These are phyloP conservation scores for Drosophila subsilvestris DNA, from an alignment of 2,888 invertebrate genomes.

Conservation along the genomic window DNA sequence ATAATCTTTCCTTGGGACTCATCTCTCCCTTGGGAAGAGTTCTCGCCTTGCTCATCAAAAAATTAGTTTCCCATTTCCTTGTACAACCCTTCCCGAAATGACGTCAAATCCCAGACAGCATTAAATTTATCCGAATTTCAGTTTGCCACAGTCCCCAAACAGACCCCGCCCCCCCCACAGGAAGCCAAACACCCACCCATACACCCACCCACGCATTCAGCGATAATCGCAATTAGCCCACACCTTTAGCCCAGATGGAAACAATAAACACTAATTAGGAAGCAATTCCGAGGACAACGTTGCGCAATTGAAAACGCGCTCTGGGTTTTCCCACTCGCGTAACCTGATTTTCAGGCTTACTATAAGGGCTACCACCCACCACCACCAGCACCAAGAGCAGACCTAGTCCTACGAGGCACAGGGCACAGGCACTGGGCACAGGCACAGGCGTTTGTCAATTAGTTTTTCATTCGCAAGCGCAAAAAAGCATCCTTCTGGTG, in stretches of 20 bases:
- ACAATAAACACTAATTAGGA: slow-evolving; percentile 74
- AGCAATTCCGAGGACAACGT: slow-evolving; percentile 56
- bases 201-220: slow-evolving; percentile 8
- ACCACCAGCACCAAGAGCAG: slow-evolving; percentile 5
- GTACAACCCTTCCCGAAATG: not conserved
- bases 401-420: slow-evolving; percentile 33
- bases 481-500: slow-evolving; percentile 1
- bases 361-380: slow-evolving; percentile 1
- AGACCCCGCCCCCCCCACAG: slow-evolving; percentile 18
- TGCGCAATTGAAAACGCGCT: slow-evolving; percentile 39
- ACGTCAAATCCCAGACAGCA: not conserved
- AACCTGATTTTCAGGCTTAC: slow-evolving; percentile 48
- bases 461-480: slow-evolving; percentile 62
- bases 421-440: not conserved
- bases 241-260: slow-evolving; percentile 42
- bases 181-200: slow-evolving; percentile 9
- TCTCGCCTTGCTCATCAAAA: too few relatives aligned
- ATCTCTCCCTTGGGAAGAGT: too few relatives aligned
- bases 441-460: slow-evolving; percentile 64
- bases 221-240: slow-evolving; percentile 40
- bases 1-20: too few relatives aligned
- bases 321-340: slow-evolving; percentile 20
- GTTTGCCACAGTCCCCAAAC: not conserved
- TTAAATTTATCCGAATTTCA: not conserved
- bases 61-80: not conserved